These are phyloP conservation scores for Uria lomvia DNA, from an alignment of 2,113 vertebrate species.

Conservation along the genomic window DNA sequence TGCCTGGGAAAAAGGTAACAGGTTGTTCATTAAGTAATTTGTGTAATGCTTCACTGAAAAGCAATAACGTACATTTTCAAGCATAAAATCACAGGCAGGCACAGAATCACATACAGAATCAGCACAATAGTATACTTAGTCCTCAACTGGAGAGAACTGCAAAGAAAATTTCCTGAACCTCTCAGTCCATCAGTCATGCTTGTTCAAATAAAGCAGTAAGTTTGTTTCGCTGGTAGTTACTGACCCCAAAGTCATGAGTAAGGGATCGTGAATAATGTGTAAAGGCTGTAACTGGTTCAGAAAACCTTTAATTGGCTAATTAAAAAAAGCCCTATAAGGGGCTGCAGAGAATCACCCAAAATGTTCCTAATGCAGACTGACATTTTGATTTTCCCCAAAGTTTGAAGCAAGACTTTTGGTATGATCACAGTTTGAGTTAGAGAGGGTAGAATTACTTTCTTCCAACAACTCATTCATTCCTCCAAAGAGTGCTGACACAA, in stretches of 20 bases:
- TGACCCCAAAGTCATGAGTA: conserved; percentile 47
- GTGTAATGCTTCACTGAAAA: conserved; percentile 26
- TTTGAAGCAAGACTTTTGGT: conserved; percentile 23
- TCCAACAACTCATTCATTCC: conserved; percentile 32
- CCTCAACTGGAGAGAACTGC: conserved; percentile 28
- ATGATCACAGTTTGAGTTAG: conserved; percentile 10
- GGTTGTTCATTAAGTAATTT: conserved; percentile 36
- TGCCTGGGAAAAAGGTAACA: conserved; percentile 5
- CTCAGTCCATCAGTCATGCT: conserved; percentile 24
- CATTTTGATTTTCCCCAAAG: conserved; percentile 33
- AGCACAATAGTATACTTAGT: conserved; percentile 39
- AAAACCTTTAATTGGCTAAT: conserved; percentile 60
- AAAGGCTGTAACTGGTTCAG: conserved; percentile 32
- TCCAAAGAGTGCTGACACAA: conserved; percentile 33
- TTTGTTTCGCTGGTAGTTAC: conserved; percentile 22
- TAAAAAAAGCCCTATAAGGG: conserved; percentile 41
- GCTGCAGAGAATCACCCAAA: conserved; percentile 49
- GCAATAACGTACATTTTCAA: background rate
- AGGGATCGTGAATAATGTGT: conserved; percentile 45
- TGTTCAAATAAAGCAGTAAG: conserved; percentile 25
- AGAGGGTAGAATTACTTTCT: conserved; percentile 33
- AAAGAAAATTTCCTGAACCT: conserved; percentile 46
- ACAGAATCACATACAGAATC: background rate
- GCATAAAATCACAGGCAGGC: background rate
- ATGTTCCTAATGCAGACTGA: conserved; percentile 56